Evolutionary conservation across 2,797 vertebrate species (phyloP), one percentile per base, ranked within the genome.

Genomic region (Streptopelia turtur): DNA sequence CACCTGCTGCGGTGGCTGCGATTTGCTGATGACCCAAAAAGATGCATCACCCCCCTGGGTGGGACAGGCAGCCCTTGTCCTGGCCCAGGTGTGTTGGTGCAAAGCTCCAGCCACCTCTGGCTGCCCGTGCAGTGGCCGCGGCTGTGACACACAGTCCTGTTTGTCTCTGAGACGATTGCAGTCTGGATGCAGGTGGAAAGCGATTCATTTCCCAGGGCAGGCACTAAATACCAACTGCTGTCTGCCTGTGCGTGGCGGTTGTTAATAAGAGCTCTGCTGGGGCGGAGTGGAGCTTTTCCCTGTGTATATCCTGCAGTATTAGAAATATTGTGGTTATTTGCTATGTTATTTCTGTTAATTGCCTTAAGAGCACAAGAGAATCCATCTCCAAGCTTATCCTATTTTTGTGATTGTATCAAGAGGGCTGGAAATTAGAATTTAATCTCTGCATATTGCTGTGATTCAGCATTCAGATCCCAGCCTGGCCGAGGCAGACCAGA

Each of bases 31-130:
- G 37, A 41, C 56, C 57, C 76, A 20, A 12, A 41, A 52, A 37
- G 43, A 3, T 9, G 39, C 68, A 11, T 47, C 43, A 8, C 11
- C 25, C 33, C 20, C 17, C 5, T 2, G 59, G 35, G 16, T 12
- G 49, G 53, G 69, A 30, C 49, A 12, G 33, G 9, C 56, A 28
- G 82, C 6, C 65, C 53, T 45, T 18, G 43, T 52, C 31, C 45
- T 69, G 2, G 1, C 57, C 13, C 28, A 4, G 43, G 11, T 20
- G 0, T 5, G 37, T 47, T 6, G 5, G 17, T 9, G 30, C 49
- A 43, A 28, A 72, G 52, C 61, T 87, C 27, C 16, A 6, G 78
- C 27, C 52, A 15, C 55, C 71, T 39, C 71, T 6, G 3, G 55
- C 55, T 28, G 60, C 3, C 56, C 1, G 1, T 35, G 61, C 10